phyloP scores from a whole-genome alignment of 2,888 invertebrate species.

The Chromoteleia sp. region DNA sequence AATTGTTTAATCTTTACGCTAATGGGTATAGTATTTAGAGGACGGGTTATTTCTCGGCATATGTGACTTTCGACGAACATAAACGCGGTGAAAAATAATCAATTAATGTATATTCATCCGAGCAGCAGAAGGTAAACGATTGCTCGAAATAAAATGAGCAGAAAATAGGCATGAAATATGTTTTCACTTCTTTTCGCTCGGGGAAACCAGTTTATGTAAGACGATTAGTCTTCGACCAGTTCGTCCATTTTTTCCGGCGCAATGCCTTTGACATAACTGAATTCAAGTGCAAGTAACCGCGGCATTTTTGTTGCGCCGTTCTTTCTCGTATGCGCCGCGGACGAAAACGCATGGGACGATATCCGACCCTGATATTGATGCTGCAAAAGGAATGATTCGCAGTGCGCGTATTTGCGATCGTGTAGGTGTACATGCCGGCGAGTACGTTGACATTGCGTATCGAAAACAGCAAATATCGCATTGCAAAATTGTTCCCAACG shows the following conservation, averaged over 20 bases:
- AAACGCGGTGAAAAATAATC: slow-evolving; percentile 54
- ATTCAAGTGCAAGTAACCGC: slow-evolving; percentile 57
- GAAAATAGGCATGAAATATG: slow-evolving; percentile 67
- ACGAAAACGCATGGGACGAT: slow-evolving; percentile 42
- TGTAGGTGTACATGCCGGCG: slow-evolving; percentile 63
- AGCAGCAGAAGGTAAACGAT: slow-evolving; percentile 49
- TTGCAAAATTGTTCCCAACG: slow-evolving; percentile 54
- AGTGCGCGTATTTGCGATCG: slow-evolving; percentile 36
- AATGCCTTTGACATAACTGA: slow-evolving; percentile 60
- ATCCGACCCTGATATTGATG: slow-evolving; percentile 63
- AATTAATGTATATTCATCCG: slow-evolving; percentile 59
- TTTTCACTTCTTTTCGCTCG: slow-evolving; percentile 60
- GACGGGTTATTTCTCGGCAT: slow-evolving; percentile 10
- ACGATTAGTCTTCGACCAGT: slow-evolving; percentile 64
- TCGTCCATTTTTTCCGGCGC: slow-evolving; percentile 50
- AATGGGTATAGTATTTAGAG: slow-evolving; percentile 41
- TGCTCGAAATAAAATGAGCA: slow-evolving; percentile 64
- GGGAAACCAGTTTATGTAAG: slow-evolving; percentile 66
- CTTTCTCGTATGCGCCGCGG: slow-evolving; percentile 1
- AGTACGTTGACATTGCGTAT: slow-evolving; percentile 46
- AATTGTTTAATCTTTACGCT: slow-evolving; percentile 31
- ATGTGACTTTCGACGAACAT: slow-evolving; percentile 12
- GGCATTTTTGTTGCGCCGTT: slow-evolving; percentile 44
- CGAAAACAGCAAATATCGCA: slow-evolving; percentile 53
- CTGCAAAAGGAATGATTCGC: slow-evolving; percentile 47